Base-by-base conservation (phyloP, 1,140 invertebrate genomes). In the Pseudomyrmex pallidus region DNA sequence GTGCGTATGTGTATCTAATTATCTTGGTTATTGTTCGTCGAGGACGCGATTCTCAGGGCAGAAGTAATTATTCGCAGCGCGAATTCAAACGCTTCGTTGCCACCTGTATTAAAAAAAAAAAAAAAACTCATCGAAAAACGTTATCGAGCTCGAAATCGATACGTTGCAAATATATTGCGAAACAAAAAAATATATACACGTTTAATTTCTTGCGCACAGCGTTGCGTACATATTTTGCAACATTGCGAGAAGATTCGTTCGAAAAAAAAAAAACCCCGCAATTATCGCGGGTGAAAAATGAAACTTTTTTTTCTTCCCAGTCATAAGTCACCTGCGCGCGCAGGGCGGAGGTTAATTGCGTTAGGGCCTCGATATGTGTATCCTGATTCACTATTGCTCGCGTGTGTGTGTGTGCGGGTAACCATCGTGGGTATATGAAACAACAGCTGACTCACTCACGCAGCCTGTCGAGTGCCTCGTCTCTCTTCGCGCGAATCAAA, bases 391-490 rank as follows among this genome's bases (percentile, higher is more conserved):
- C 22, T n/a, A 62, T 57, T 52, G 86, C 12, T 56, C 59, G 73
- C 50, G 35, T 44, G n/a, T 7, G 84, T 59, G 54, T 73, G 59
- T 44, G 44, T 20, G 59, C 64, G 61, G 2, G 25, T 2, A 50
- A 35, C 52, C 62, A 48, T 63, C 54, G 54, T 72, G 66, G 66
- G 56, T 50, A 80, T 35, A 35, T 25, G 76, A 80, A 70, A 62
- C 62, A 52, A 59, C 50, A 83, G 86, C 87, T 88, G 87, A 89
- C 87, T 89, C 87, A 87, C 68, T 76, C 68, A 57, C 57, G 74
- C 56, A 73, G 20, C 52, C 50, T 35, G 56, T 20, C 2, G 35
- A 67, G 10, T 57, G 61, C 61, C 48, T 4, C 35, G n/a, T 87
- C 80, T 78, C 61, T 22, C 20, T n/a, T n/a, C n/a, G 20, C 73